Evolutionary conservation across 2,113 vertebrate species (phyloP).

Genomic region (Blennius ocellaris): DNA sequence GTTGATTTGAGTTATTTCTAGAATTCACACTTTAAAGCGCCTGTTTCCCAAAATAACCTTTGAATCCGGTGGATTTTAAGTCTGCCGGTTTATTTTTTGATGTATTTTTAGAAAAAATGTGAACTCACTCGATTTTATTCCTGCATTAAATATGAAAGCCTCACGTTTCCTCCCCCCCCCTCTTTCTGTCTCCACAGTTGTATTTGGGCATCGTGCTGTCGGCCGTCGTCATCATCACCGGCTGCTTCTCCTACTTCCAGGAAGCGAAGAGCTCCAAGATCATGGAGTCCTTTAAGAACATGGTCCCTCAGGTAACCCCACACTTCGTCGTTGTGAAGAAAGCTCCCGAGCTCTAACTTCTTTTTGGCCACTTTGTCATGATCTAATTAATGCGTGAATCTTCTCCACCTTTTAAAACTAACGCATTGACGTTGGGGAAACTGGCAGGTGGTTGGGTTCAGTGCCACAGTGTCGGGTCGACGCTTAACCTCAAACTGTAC

Average conservation of each 20-base stretch:
- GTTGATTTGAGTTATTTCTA: constrained; percentile 27
- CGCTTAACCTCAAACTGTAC: no score
- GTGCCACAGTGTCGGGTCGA: no score
- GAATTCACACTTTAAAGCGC: neutral
- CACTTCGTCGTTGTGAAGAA: no score
- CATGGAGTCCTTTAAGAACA: constrained; percentile 97
- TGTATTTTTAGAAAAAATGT: constrained; percentile 35
- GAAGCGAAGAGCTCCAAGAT: constrained; percentile 95
- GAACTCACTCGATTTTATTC: neutral
- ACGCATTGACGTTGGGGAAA: no score
- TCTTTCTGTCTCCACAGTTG: constrained; percentile 71
- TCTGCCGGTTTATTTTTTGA: neutral
- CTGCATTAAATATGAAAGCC: constrained; percentile 3
- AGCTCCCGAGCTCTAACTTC: no score
- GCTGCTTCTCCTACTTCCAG: constrained; percentile 95
- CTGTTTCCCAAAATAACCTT: constrained; percentile 28
- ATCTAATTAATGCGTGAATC: no score
- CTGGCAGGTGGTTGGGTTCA: no score
- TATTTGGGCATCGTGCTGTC: constrained; percentile 93
- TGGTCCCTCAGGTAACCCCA: constrained; percentile 90
- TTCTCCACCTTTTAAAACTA: no score
- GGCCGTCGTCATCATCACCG: constrained; percentile 91
- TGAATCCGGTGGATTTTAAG: neutral
- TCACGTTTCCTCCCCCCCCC: neutral
- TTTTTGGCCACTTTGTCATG: no score